A percentile compares a stretch with the other conserved stretches of the same genome.
Evolutionary conservation across 2,797 vertebrate species (phyloP).

Genomic region (Pogonophryne albipinna): DNA sequence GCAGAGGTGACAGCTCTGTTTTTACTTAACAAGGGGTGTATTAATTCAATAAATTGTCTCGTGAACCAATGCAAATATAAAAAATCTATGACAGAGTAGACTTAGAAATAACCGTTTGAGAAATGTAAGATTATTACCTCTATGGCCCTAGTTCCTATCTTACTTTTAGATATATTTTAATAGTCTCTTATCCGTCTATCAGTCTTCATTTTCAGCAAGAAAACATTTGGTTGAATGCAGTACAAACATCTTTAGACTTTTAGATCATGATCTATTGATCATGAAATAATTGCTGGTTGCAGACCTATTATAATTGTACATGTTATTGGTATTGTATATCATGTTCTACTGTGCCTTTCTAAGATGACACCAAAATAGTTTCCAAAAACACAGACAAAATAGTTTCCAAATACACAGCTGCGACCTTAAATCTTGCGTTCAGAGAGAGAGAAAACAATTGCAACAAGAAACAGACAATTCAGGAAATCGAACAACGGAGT

Average conservation of each 20-base stretch:
- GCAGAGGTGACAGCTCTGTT: not conserved
- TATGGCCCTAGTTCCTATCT: not conserved
- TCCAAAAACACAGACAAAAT: constrained; percentile 24
- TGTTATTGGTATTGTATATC: not conserved
- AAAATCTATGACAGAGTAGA: not conserved
- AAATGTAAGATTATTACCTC: not conserved
- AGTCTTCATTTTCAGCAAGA: too few relatives aligned
- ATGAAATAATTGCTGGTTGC: not conserved
- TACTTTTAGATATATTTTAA: not conserved
- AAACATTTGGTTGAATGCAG: too few relatives aligned
- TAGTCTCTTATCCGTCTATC: not conserved
- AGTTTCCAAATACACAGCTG: constrained; percentile 19
- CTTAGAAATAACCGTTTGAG: not conserved
- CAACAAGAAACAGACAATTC: constrained; percentile 34
- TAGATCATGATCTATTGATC: not conserved
- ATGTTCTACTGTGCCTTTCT: not conserved
- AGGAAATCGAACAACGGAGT: constrained; percentile 37
- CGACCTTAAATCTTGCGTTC: constrained; percentile 3
- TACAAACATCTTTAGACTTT: not conserved
- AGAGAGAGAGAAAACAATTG: constrained; percentile 13
- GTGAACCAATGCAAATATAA: not conserved
- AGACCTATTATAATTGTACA: not conserved
- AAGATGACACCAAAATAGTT: not conserved
- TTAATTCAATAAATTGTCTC: not conserved
- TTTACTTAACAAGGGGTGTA: not conserved